Evolutionary conservation across 2,797 vertebrate species (phyloP).

Genomic region (Cyprinodon diabolis): DNA sequence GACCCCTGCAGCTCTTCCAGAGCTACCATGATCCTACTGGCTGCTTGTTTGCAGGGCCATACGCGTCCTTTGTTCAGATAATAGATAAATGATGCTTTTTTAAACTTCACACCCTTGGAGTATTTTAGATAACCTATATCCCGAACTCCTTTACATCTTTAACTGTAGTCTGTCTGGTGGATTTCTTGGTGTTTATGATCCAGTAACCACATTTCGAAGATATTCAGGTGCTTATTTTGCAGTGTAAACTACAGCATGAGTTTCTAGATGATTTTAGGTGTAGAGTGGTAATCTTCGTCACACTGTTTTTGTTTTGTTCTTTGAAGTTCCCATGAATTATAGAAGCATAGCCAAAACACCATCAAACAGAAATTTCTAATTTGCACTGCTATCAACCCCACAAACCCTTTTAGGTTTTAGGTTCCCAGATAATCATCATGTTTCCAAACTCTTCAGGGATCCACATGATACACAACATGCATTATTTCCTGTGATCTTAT

Average conservation of each 20-base stretch:
- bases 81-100: background rate
- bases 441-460: conserved; percentile 55
- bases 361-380: conserved; percentile 47
- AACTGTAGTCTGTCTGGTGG: too few species aligned
- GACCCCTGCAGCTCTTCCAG: too few species aligned
- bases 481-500: conserved; percentile 49
- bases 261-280: conserved; percentile 36
- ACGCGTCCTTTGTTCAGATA: too few species aligned
- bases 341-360: conserved; percentile 29
- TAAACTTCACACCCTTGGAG: background rate
- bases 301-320: conserved; percentile 26
- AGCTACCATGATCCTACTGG: too few species aligned
- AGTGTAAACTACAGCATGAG: conserved; percentile 32
- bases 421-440: conserved; percentile 54
- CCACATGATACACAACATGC: conserved; percentile 43
- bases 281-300: conserved; percentile 18
- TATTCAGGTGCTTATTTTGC: conserved; percentile 48
- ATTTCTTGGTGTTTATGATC: background rate
- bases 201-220: conserved; percentile 36
- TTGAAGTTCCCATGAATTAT: conserved; percentile 52
- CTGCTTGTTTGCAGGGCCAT: too few species aligned
- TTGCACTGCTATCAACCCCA: conserved; percentile 29
- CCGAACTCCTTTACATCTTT: too few species aligned
- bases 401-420: conserved; percentile 29
- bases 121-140: background rate